Percentiles rank a stretch among this genome's conserved stretches.
Evolutionary conservation across 2,113 vertebrate species (phyloP).

Genomic region (Coracopsis vasa): DNA sequence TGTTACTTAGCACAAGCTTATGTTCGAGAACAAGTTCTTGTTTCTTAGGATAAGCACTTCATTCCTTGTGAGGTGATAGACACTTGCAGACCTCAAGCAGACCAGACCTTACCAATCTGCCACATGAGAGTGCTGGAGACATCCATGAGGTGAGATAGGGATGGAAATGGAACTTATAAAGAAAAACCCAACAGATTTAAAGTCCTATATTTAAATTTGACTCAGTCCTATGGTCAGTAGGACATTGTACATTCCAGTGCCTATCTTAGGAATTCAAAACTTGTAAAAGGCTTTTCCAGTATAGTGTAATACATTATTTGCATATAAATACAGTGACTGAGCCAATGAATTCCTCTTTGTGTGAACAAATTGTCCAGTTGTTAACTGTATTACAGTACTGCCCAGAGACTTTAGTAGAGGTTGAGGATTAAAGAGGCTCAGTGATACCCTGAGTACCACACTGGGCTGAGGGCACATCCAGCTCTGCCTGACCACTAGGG

Average conservation of each 20-base stretch:
- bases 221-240: neutral
- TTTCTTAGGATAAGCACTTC: neutral
- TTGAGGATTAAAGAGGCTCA: neutral
- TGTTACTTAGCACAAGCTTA: neutral
- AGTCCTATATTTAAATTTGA: neutral
- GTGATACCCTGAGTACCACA: neutral
- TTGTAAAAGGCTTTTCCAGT: neutral
- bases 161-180: neutral
- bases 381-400: neutral
- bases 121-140: neutral
- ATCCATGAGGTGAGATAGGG: neutral
- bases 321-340: neutral
- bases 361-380: neutral
- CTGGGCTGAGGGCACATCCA: neutral
- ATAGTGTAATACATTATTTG: neutral
- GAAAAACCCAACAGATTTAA: neutral
- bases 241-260: accelerated
- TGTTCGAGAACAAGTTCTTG: neutral
- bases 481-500: neutral
- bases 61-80: neutral
- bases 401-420: neutral
- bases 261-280: neutral
- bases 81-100: neutral
- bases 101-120: neutral
- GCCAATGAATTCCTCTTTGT: neutral